These are phyloP conservation scores for Rhabdornis inornatus DNA, from an alignment of 2,113 vertebrate genomes.

Conservation along the genomic window DNA sequence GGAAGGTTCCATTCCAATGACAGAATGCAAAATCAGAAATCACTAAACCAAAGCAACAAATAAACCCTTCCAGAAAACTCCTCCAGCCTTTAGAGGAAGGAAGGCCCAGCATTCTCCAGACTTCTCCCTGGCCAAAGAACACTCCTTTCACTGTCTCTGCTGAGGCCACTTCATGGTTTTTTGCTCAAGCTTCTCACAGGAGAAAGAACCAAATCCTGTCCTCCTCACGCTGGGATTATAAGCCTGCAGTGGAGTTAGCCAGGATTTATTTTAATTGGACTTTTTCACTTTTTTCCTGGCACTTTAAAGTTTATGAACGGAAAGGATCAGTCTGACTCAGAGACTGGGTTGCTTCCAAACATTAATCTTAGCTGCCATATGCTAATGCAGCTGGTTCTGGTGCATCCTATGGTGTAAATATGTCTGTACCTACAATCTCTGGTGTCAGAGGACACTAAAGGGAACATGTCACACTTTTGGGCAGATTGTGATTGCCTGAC, in stretches of 20 bases:
- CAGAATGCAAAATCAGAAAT: neutral
- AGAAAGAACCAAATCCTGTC: neutral
- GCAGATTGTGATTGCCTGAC: neutral
- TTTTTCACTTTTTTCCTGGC: slow-evolving; percentile 40
- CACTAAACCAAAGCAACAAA: neutral
- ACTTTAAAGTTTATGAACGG: slow-evolving; percentile 51
- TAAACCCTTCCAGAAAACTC: neutral
- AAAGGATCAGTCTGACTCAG: slow-evolving; percentile 61
- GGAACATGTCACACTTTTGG: neutral
- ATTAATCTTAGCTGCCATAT: slow-evolving; percentile 56
- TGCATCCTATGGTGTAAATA: slow-evolving; percentile 4
- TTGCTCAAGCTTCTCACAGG: neutral
- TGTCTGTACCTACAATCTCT: neutral
- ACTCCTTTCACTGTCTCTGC: neutral
- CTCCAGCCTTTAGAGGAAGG: neutral
- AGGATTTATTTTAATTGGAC: slow-evolving; percentile 59
- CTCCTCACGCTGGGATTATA: neutral
- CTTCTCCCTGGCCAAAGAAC: neutral
- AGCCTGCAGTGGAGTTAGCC: neutral
- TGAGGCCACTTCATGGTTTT: neutral
- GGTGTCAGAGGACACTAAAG: neutral
- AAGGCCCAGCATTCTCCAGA: neutral
- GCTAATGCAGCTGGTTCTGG: slow-evolving; percentile 47
- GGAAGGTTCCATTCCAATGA: neutral
- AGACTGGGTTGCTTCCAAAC: slow-evolving; percentile 45